Percentiles rank a stretch among this genome's conserved stretches.
Evolutionary conservation across 2,113 vertebrate species (phyloP).

Genomic region (Puma concolor): DNA sequence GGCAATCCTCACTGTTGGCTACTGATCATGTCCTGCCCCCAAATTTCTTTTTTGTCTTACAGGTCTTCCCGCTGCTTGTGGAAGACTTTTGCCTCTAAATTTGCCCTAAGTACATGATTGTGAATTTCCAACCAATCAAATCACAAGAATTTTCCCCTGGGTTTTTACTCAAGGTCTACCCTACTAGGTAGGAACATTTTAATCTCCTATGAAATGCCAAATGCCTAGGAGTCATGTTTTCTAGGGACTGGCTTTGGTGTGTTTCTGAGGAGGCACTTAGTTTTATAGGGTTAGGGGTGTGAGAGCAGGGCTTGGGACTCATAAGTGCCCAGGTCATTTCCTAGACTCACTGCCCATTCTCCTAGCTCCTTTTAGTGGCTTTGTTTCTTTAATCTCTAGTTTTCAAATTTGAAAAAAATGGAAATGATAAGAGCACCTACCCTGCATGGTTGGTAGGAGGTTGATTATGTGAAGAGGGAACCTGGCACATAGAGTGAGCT

Average conservation of each 20-base stretch:
- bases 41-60: neutral
- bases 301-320: neutral
- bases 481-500: neutral
- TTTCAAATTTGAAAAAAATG: neutral
- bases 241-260: neutral
- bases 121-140: constrained; percentile 13
- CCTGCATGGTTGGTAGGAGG: neutral
- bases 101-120: neutral
- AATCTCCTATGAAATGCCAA: neutral
- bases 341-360: neutral
- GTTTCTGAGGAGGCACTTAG: neutral
- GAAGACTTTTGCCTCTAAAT: neutral
- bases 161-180: constrained; percentile 5
- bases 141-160: neutral
- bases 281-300: neutral
- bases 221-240: neutral
- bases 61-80: neutral
- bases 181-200: neutral
- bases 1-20: neutral
- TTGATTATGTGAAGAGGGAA: neutral
- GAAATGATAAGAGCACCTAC: neutral
- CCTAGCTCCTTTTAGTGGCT: neutral
- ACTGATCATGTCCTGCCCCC: neutral
- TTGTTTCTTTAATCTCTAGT: neutral
- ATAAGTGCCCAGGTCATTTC: neutral